These are phyloP conservation scores for Elysia chlorotica DNA, from an alignment of 1,140 invertebrate species.

Conservation along the genomic window DNA sequence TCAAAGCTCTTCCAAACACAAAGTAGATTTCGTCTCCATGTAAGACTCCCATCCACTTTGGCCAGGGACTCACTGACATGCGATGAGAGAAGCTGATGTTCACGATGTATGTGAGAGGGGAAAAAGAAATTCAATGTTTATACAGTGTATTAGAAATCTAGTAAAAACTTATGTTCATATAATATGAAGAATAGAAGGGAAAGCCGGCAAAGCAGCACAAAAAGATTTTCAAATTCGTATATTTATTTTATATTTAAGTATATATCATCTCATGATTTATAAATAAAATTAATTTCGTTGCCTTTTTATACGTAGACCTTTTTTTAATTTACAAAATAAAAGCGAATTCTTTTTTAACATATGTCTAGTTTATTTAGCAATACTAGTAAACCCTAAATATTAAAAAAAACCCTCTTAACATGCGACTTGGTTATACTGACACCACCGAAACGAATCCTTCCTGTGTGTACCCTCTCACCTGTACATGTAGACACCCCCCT, in stretches of 20 bases:
- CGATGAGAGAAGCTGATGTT: conserved; percentile 82
- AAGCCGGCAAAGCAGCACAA: neutral
- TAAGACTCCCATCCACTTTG: conserved; percentile 93
- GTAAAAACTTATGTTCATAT: neutral
- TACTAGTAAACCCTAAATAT: no score
- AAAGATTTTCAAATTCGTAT: no score
- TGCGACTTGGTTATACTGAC: no score
- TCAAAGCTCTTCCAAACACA: conserved; percentile 86
- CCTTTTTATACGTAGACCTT: no score
- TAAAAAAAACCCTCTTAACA: no score
- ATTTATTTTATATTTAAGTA: no score
- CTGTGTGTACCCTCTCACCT: neutral
- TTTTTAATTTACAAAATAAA: no score
- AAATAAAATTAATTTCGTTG: no score
- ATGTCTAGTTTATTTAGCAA: no score
- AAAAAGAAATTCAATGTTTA: neutral
- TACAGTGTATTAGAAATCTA: neutral
- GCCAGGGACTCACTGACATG: conserved; percentile 82
- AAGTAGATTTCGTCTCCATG: conserved; percentile 95
- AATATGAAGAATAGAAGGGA: neutral
- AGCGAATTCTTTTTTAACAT: no score
- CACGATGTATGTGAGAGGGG: neutral
- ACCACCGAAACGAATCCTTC: no score
- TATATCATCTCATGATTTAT: no score
- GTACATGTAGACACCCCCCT: conserved; percentile 84